A percentile compares a stretch with the other conserved stretches of the same genome.
These are phyloP conservation scores for Cheilosia vernalis DNA, from an alignment of 2,888 invertebrate genomes.

Conservation along the genomic window DNA sequence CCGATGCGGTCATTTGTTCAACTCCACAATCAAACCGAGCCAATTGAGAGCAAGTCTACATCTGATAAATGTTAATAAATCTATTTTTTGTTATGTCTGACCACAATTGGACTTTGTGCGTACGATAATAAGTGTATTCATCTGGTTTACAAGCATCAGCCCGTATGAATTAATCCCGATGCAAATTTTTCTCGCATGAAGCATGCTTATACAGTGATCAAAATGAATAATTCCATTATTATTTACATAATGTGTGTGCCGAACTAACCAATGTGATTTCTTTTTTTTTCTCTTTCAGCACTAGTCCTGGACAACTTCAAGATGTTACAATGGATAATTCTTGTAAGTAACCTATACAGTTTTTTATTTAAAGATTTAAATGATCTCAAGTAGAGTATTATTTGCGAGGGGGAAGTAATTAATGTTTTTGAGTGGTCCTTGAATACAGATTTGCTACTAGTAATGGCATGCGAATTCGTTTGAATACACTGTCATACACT, in stretches of 20 bases:
- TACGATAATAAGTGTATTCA: conserved; percentile 35
- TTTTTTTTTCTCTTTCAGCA: conserved; percentile 85
- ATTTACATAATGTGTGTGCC: conserved; percentile 5
- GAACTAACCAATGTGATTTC: conserved; percentile 35
- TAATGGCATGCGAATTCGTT: too few species aligned
- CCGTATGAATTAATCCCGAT: conserved; percentile 44
- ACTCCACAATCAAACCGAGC: conserved; percentile 8
- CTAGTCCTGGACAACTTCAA: conserved; percentile 88
- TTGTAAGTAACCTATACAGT: conserved; percentile 79
- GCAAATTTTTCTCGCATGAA: conserved; percentile 35
- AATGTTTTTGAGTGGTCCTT: too few species aligned
- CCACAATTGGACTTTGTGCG: conserved; percentile 22
- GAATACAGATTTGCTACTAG: too few species aligned
- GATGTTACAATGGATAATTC: conserved; percentile 86
- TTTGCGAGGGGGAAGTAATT: too few species aligned
- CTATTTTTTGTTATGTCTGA: conserved; percentile 18
- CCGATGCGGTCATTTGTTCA: not conserved
- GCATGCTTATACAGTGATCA: conserved; percentile 23
- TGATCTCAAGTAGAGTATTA: not conserved
- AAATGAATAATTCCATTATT: conserved; percentile 25
- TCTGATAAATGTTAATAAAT: conserved; percentile 44
- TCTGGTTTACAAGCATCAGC: conserved; percentile 15
- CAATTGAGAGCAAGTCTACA: conserved; percentile 42
- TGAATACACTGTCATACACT: too few species aligned
- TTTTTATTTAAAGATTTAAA: not conserved